Base-by-base conservation (phyloP, 2,888 invertebrate genomes). In the Rhyacophila evoluta region DNA sequence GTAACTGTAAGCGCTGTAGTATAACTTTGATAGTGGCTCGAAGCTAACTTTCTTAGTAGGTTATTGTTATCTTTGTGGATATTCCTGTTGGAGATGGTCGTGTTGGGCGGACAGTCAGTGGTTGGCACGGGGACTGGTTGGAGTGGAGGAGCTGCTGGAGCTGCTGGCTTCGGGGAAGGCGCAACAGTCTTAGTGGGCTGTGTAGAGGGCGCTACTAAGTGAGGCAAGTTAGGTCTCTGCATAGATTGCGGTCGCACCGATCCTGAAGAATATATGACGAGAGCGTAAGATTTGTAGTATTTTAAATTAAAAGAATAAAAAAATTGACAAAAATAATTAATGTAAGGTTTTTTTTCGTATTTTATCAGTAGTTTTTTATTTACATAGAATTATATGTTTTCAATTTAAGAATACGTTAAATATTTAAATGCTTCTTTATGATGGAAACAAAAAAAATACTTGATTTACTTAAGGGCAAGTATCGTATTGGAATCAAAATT, bases 1-100 rank as follows among this genome's bases (percentile, higher is more conserved):
- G 97, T 97, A 29, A 97, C 95, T 5, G 96, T 95, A 15, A 97
- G 88, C 0, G 97, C 97, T 0, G 96, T 96, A 4, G 96, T 95
- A 86, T 97, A 96, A 79, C 95, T 96, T 85, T 96, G 96, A 84
- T 95, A 95, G 84, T 96, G 95, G 79, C 94, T 94, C 10, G 93
- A 93, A n/a, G 95, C 94, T 5, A 95, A 89, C 71, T 95, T 93
- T 38, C 95, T 92, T 69, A 95, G 88, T 1, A 95, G 89, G 81
- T 95, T 94, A 84, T 92, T 91, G 82, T 93, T 94, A 75, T 93
- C 93, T 4, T 91, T 87, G 75, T 91, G 89, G 38, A 90, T 85
- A 83, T 87, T 86, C 28, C 81, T 75, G 0, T 88, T 85, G 2
- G 87, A 84, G 83, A 88, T 84, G 81, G 90, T 91, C 81, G 89